phyloP scores from a whole-genome alignment of 1,140 invertebrate genomes.

The Drosophila lini region DNA sequence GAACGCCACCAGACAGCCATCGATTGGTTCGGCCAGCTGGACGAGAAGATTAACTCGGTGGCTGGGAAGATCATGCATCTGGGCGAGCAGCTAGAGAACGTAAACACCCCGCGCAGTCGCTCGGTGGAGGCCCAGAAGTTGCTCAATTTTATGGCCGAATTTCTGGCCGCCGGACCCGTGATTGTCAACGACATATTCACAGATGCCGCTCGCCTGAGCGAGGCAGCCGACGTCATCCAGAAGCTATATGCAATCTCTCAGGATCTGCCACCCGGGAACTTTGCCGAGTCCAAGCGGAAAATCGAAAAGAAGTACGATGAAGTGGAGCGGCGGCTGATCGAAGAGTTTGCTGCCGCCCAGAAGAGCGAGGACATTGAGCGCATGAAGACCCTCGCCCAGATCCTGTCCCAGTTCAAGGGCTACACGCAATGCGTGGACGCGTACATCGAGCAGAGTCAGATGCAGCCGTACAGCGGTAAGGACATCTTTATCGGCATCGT shows the following conservation, averaged over 20 bases:
- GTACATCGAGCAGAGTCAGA: slow-evolving; percentile 98
- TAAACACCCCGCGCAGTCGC: slow-evolving; percentile 96
- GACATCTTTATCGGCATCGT: slow-evolving; percentile 97
- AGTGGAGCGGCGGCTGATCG: slow-evolving; percentile 96
- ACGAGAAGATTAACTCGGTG: slow-evolving; percentile 98
- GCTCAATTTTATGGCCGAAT: slow-evolving; percentile 97
- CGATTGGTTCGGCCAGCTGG: slow-evolving; percentile 95
- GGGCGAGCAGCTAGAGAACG: slow-evolving; percentile 98
- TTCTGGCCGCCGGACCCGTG: slow-evolving; percentile 92
- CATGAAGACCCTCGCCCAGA: slow-evolving; percentile 97
- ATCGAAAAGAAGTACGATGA: slow-evolving; percentile 98
- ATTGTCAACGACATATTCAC: slow-evolving; percentile 94
- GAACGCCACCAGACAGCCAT: slow-evolving; percentile 92
- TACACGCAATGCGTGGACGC: slow-evolving; percentile 98
- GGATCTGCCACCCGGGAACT: slow-evolving; percentile 94
- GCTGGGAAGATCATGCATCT: slow-evolving; percentile 98
- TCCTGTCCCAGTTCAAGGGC: slow-evolving; percentile 97
- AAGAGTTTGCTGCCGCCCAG: slow-evolving; percentile 96
- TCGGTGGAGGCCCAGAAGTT: slow-evolving; percentile 97
- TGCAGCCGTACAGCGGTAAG: slow-evolving; percentile 88
- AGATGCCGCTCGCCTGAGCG: slow-evolving; percentile 94
- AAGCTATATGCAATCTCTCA: slow-evolving; percentile 98
- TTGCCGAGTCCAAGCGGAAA: slow-evolving; percentile 94
- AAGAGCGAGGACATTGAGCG: slow-evolving; percentile 91
- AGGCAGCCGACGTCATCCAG: slow-evolving; percentile 99